These are phyloP conservation scores for Gymnodraco acuticeps DNA, from an alignment of 2,797 vertebrate genomes.

Conservation along the genomic window DNA sequence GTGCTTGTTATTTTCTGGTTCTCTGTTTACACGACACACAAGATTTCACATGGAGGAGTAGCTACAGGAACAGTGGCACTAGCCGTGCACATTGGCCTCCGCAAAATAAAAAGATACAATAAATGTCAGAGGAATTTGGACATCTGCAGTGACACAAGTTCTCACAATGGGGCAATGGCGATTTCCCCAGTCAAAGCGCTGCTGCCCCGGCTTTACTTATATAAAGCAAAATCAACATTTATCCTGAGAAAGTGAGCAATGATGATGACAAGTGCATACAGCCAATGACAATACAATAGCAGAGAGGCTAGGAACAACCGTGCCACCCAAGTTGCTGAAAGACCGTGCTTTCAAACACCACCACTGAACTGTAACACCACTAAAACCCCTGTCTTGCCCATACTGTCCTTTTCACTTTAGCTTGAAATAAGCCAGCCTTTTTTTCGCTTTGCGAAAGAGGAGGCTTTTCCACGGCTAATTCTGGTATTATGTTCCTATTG, in stretches of 20 bases:
- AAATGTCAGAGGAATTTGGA: conserved; percentile 91
- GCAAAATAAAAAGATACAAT: conserved; percentile 85
- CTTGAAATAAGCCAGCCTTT: conserved; percentile 89
- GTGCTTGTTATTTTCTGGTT: conserved; percentile 80
- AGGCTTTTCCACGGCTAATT: conserved; percentile 77
- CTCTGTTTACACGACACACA: conserved; percentile 78
- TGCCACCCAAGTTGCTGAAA: conserved; percentile 99
- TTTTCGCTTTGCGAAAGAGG: conserved; percentile 63
- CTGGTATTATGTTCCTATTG: conserved; percentile 68
- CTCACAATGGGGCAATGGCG: conserved; percentile 60
- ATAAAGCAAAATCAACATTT: conserved; percentile 97
- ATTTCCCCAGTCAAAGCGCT: conserved; percentile 84
- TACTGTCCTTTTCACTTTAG: conserved; percentile 94
- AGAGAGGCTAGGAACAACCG: conserved; percentile 92
- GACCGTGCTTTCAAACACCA: conserved; percentile 93
- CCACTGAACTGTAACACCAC: conserved; percentile 97
- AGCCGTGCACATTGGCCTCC: conserved; percentile 53
- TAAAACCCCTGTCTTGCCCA: conserved; percentile 93
- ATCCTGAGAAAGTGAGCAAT: conserved; percentile 94
- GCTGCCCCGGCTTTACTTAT: conserved; percentile 91
- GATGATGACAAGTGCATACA: conserved; percentile 95
- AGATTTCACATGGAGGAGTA: conserved; percentile 57
- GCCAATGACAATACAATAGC: conserved; percentile 96
- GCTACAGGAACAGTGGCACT: conserved; percentile 53
- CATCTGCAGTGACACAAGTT: conserved; percentile 88